Conservation (phyloP, 1,140 invertebrate genomes). For the Apolygus lucorum region DNA sequence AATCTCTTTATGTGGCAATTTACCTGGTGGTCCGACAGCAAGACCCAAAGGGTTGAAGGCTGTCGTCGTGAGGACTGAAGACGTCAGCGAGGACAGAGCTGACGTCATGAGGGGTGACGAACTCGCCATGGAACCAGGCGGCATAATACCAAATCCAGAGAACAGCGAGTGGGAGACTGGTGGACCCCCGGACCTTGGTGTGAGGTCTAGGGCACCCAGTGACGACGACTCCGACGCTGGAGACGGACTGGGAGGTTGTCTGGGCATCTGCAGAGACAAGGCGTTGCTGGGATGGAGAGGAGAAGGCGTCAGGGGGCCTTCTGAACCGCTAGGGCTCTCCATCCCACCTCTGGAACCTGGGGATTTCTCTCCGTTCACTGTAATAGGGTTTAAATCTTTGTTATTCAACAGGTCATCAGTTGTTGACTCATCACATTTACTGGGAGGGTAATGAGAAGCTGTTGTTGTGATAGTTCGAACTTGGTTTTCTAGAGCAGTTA, state of each 20-base stretch:
- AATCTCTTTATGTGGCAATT: slow-evolving; percentile 34
- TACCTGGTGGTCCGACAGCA: slow-evolving; percentile 68
- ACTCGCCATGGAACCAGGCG: slow-evolving; percentile 51
- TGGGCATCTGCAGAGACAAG: slow-evolving; percentile 33
- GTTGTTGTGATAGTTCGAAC: slow-evolving; percentile 56
- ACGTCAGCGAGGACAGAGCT: slow-evolving; percentile 63
- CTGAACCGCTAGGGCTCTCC: slow-evolving; percentile 39
- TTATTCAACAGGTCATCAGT: slow-evolving; percentile 41
- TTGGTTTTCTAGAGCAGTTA: slow-evolving; percentile 66
- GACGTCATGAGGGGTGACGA: slow-evolving; percentile 51
- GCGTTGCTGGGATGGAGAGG: slow-evolving; percentile 31
- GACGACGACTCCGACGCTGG: slow-evolving; percentile 44
- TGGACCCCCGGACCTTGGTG: slow-evolving; percentile 40
- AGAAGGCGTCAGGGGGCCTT: slow-evolving; percentile 37
- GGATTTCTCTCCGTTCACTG: slow-evolving; percentile 48
- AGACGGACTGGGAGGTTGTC: slow-evolving; percentile 39
- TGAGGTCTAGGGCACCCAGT: slow-evolving; percentile 50
- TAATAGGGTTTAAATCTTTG: slow-evolving; percentile 36
- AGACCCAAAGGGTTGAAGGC: slow-evolving; percentile 72
- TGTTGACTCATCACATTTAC: slow-evolving; percentile 41
- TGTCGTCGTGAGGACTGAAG: slow-evolving; percentile 60
- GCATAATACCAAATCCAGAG: slow-evolving; percentile 42
- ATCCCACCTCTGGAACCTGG: slow-evolving; percentile 34
- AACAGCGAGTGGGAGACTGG: slow-evolving; percentile 34
- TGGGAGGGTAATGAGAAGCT: slow-evolving; percentile 43